Percentiles rank a stretch among this genome's conserved stretches.
Conservation (phyloP, 2,888 invertebrate species). For the Andrena fulva region DNA sequence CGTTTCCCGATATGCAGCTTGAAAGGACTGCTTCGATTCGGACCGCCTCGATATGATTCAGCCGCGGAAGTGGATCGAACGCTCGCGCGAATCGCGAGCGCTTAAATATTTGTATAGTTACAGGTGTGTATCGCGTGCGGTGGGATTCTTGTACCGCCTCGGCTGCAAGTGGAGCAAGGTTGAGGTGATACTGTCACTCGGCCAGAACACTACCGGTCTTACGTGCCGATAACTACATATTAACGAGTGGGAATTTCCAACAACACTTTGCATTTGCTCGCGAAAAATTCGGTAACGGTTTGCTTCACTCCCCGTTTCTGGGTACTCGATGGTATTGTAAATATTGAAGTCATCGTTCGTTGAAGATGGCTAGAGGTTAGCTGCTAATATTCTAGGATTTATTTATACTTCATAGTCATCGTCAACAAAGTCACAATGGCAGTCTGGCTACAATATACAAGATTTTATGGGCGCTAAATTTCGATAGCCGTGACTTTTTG, state of each 20-base stretch:
- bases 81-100: constrained; percentile 1
- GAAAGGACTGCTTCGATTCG: not conserved
- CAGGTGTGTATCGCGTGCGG: constrained; percentile 14
- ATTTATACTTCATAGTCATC: too few species aligned
- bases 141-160: constrained; percentile 47
- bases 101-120: constrained; percentile 47
- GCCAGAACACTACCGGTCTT: constrained; percentile 52
- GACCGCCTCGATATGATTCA: not conserved
- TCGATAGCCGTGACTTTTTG: too few species aligned
- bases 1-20: not conserved
- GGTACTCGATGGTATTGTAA: not conserved
- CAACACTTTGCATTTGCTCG: constrained; percentile 13
- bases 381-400: too few species aligned
- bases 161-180: constrained; percentile 68
- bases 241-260: constrained; percentile 53
- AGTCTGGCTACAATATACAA: not conserved
- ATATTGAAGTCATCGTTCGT: too few species aligned
- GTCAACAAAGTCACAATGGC: too few species aligned
- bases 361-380: too few species aligned
- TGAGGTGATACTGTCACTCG: constrained; percentile 66
- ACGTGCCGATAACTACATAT: constrained; percentile 27
- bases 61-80: not conserved
- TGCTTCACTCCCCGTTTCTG: not conserved
- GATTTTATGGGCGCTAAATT: not conserved
- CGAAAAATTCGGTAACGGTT: constrained; percentile 6